Percentiles rank a stretch among this genome's conserved stretches.
Evolutionary conservation across 2,113 vertebrate species (phyloP).

Genomic region (Syrrhaptes paradoxus): DNA sequence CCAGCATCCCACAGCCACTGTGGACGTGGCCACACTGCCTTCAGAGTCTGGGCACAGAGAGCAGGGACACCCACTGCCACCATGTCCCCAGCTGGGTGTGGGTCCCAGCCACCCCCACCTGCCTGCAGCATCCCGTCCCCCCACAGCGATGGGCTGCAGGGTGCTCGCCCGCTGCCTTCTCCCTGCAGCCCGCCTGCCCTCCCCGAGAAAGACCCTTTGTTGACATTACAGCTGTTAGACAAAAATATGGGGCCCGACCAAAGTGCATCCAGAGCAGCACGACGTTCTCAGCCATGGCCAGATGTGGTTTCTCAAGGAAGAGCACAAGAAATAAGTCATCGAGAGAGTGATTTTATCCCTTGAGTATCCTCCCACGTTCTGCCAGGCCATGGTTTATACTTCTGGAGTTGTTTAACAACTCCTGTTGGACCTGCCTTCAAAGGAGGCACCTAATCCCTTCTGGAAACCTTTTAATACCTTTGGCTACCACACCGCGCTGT

Average conservation of each 20-base stretch:
- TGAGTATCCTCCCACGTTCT: neutral
- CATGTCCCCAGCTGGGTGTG: fast-evolving
- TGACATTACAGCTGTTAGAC: neutral
- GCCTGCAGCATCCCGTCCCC: neutral
- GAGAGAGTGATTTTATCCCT: neutral
- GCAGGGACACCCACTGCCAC: neutral
- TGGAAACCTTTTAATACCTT: constrained; percentile 9
- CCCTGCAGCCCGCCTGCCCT: neutral
- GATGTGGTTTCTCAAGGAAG: constrained; percentile 21
- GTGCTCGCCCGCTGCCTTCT: fast-evolving
- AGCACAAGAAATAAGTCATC: neutral
- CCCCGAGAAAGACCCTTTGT: neutral
- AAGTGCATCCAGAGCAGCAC: neutral
- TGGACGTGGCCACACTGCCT: fast-evolving
- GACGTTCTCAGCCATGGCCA: neutral
- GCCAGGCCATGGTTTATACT: neutral
- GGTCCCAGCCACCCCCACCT: neutral
- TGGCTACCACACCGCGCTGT: neutral
- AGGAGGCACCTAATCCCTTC: neutral
- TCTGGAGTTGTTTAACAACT: constrained; percentile 1
- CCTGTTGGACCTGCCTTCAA: constrained; percentile 2
- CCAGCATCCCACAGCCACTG: neutral
- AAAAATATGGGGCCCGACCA: neutral
- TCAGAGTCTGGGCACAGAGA: neutral
- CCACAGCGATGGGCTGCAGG: fast-evolving